A percentile compares a stretch with the other conserved stretches of the same genome.
phyloP scores from a whole-genome alignment of 2,113 vertebrate genomes.

The Camelus bactrianus region DNA sequence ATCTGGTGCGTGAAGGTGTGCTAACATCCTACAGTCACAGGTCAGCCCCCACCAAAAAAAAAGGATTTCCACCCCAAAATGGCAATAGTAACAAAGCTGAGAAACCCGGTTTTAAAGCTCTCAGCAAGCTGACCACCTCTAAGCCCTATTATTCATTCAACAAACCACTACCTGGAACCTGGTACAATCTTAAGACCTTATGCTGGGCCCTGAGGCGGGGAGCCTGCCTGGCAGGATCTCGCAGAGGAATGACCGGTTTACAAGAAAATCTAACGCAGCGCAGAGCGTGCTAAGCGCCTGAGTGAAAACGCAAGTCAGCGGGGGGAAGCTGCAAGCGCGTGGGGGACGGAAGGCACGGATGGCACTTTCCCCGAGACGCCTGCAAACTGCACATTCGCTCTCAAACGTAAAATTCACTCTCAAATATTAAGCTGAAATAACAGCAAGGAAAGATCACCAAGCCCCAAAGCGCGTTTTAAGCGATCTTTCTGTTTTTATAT shows the following conservation, averaged over 20 bases:
- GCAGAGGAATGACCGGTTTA: neutral
- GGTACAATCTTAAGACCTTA: neutral
- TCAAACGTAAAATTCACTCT: neutral
- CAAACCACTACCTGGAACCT: neutral
- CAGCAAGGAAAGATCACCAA: constrained; percentile 1
- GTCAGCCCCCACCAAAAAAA: neutral
- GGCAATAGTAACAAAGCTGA: neutral
- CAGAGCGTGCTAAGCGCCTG: neutral
- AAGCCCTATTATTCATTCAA: neutral
- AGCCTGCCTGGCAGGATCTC: neutral
- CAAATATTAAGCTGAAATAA: neutral
- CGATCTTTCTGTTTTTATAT: neutral
- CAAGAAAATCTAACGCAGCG: neutral
- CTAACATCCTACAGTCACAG: neutral
- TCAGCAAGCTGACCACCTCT: neutral
- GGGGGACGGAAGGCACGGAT: neutral
- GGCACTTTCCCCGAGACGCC: neutral
- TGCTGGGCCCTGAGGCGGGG: too few species aligned
- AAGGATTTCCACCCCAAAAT: neutral
- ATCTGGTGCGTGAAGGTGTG: neutral
- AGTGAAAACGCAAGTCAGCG: neutral
- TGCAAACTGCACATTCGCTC: neutral
- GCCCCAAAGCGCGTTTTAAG: neutral
- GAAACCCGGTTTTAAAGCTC: neutral
- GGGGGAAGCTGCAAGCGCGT: fast-evolving